phyloP scores from a whole-genome alignment of 2,888 invertebrate species.

The Thyatira batis region DNA sequence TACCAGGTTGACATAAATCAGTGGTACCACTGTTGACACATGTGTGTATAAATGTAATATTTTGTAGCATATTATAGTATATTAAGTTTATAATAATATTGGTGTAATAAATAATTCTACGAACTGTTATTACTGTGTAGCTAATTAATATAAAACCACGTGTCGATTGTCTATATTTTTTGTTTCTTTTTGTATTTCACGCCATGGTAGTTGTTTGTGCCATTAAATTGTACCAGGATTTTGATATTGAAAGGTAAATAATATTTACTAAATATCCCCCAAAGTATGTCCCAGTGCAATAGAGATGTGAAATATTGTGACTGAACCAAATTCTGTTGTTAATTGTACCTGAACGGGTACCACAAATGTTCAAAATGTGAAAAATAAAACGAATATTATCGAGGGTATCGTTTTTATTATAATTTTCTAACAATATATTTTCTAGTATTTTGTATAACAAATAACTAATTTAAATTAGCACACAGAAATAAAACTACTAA shows the following conservation, averaged over 20 bases:
- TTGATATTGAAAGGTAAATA: background rate
- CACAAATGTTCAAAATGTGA: constrained; percentile 69
- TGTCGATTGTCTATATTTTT: constrained; percentile 3
- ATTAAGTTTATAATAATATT: constrained; percentile 40
- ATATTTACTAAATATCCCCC: background rate
- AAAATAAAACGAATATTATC: constrained; percentile 60
- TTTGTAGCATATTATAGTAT: constrained; percentile 40
- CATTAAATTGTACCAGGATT: constrained; percentile 14
- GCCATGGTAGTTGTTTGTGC: constrained; percentile 15
- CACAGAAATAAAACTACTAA: too few species aligned
- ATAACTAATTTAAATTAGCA: background rate
- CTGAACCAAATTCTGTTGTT: constrained; percentile 52
- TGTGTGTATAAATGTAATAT: constrained; percentile 33
- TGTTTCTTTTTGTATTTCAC: constrained; percentile 6
- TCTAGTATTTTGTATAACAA: too few species aligned
- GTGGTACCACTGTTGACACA: constrained; percentile 43
- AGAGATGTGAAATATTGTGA: constrained; percentile 25
- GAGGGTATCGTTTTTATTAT: constrained; percentile 31
- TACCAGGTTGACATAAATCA: background rate
- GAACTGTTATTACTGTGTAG: constrained; percentile 55
- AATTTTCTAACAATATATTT: constrained; percentile 9
- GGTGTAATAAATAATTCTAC: constrained; percentile 65
- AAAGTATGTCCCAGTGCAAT: constrained; percentile 39
- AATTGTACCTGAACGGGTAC: constrained; percentile 66
- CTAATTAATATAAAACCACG: constrained; percentile 21